These are phyloP conservation scores for Melanophora roralis DNA, from an alignment of 2,888 invertebrate genomes.

Conservation along the genomic window DNA sequence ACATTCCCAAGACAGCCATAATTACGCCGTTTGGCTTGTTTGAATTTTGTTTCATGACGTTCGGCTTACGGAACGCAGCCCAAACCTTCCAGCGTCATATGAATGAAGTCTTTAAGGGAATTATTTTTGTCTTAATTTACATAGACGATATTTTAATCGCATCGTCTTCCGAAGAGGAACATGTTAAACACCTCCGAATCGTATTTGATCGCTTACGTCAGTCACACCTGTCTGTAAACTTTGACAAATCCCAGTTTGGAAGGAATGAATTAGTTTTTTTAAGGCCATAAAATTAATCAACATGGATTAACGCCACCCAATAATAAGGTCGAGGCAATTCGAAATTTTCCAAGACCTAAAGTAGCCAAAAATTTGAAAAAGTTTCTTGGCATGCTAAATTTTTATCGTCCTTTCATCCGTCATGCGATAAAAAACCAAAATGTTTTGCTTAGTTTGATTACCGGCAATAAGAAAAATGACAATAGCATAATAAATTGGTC, in stretches of 20 bases:
- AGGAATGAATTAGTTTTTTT: background rate
- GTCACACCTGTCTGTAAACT: background rate
- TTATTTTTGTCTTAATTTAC: background rate
- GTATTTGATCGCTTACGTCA: background rate
- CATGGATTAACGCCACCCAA: background rate
- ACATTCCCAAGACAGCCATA: background rate
- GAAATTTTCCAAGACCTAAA: background rate
- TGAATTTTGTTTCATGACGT: background rate
- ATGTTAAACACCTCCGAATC: background rate
- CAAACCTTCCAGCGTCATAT: background rate
- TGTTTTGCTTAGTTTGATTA: background rate
- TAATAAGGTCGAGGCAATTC: background rate
- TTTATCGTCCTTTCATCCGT: background rate
- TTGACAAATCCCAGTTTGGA: background rate
- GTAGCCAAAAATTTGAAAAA: background rate
- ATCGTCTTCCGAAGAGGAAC: background rate
- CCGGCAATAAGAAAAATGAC: background rate
- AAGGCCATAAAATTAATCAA: background rate
- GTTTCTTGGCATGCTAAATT: conserved; percentile 1
- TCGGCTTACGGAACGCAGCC: background rate
- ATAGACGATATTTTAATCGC: background rate
- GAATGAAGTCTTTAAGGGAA: background rate
- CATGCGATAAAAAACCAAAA: background rate
- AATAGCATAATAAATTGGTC: background rate
- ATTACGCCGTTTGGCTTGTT: conserved; percentile 4